A percentile compares a stretch with the other conserved stretches of the same genome.
phyloP scores from a whole-genome alignment of 2,113 vertebrate genomes.

The Dissostichus mawsoni region DNA sequence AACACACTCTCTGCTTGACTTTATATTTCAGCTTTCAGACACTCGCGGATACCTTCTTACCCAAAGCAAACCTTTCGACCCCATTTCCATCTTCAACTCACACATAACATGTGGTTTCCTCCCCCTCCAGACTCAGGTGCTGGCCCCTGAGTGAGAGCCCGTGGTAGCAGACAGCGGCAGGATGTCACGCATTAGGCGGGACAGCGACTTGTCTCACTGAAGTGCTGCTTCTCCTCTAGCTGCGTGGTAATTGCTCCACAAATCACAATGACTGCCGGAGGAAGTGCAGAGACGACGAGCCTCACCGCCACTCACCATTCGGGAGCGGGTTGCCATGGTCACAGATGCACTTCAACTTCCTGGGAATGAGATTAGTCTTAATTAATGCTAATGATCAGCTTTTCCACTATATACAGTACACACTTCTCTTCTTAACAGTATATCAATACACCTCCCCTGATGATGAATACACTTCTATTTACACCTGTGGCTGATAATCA shows the following conservation, averaged over 20 bases:
- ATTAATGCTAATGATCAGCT: slow-evolving; percentile 68
- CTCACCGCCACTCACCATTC: slow-evolving; percentile 38
- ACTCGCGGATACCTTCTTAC: neutral
- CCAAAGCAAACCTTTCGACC: slow-evolving; percentile 1
- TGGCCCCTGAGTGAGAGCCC: neutral
- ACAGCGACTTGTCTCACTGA: slow-evolving; percentile 52
- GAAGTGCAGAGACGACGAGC: slow-evolving; percentile 46
- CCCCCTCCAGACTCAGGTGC: slow-evolving; percentile 30
- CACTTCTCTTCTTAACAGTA: neutral
- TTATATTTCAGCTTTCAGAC: slow-evolving; percentile 12
- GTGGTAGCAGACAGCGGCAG: slow-evolving; percentile 19
- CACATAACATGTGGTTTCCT: slow-evolving; percentile 22
- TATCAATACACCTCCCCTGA: neutral
- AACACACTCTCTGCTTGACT: slow-evolving; percentile 26
- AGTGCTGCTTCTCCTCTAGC: slow-evolving; percentile 59
- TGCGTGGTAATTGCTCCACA: slow-evolving; percentile 73
- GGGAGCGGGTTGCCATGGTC: slow-evolving; percentile 70
- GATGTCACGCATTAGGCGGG: slow-evolving; percentile 59
- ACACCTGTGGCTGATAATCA: neutral
- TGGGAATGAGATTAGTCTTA: slow-evolving; percentile 67
- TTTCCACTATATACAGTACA: slow-evolving; percentile 2
- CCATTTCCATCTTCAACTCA: slow-evolving; percentile 7
- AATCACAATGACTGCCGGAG: slow-evolving; percentile 69
- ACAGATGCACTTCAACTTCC: slow-evolving; percentile 66
- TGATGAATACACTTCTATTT: neutral